phyloP scores from a whole-genome alignment of 2,888 invertebrate species.

The Empis livida region DNA sequence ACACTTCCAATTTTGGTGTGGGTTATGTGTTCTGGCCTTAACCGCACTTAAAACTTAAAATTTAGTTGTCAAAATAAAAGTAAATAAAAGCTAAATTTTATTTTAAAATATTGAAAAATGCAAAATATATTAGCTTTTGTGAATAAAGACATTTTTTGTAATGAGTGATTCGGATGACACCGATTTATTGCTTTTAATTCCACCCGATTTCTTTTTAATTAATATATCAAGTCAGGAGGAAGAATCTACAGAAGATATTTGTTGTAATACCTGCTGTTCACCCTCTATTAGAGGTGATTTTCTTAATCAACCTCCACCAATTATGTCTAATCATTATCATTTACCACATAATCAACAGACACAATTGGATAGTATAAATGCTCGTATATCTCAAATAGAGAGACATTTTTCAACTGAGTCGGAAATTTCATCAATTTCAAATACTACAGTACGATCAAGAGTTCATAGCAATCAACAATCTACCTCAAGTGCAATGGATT shows the following conservation, averaged over 20 bases:
- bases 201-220: constrained; percentile 61
- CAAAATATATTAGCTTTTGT: too few species aligned
- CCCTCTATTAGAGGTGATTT: background rate
- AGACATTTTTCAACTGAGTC: constrained; percentile 21
- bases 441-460: constrained; percentile 6
- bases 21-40: too few species aligned
- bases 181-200: constrained; percentile 64
- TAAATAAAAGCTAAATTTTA: too few species aligned
- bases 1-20: too few species aligned
- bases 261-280: background rate
- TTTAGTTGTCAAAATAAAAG: too few species aligned
- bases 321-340: constrained; percentile 2
- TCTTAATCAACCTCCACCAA: background rate
- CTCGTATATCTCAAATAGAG: constrained; percentile 23
- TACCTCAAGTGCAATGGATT: constrained; percentile 20
- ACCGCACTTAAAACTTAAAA: too few species aligned
- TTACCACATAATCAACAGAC: constrained; percentile 21
- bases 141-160: constrained; percentile 3
- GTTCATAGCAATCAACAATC: background rate
- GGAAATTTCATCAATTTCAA: constrained; percentile 30
- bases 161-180: constrained; percentile 72
- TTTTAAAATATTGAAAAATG: too few species aligned
- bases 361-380: constrained; percentile 29
- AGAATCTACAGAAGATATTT: background rate
- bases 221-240: constrained; percentile 30